Base-by-base conservation (phyloP, 2,113 vertebrate species). In the Sardina pilchardus region DNA sequence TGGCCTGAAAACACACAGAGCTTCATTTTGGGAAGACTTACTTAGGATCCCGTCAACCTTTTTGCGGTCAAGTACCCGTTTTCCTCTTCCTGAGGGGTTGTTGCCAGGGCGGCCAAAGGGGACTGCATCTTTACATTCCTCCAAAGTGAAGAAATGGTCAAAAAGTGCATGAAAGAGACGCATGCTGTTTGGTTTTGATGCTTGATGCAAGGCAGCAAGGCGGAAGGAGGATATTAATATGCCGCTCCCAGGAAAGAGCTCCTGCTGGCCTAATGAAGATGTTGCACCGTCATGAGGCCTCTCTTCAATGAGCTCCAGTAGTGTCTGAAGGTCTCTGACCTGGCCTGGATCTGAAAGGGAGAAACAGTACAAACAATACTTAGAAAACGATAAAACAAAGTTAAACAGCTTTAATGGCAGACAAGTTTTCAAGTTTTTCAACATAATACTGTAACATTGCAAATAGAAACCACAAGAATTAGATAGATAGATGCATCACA, bases 271-370 rank as follows among this genome's bases (percentile, higher is more conserved):
- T 85, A 45, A 81, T 81, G 75, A 30, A 50, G 84, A 75, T 26
- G 75, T 26, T 81, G 36, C 71, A 48, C 75, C 81, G 84, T 50
- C 84, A 81, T 45, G 39, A 81, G 5, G n/a, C 53, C 78, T 81
- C 84, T 59, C 78, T 81, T 78, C 78, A 85, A 56, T 81, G 78
- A 85, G 39, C 47, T 81, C 24, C 1, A 48, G 16, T 36, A 85
- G 84, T 50, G 43, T 85, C 84, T 81, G 71, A 85, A 81, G 45
- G 71, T 85, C 84, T 85, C 84, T 80, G 71, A 81, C 75, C 84
- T 85, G 84, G 84, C 84, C 84, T 85, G 84, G 84, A 48, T 85
- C 84, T 85, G 84, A 85, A 67, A 71, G 84, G 47, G 48, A 50
- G 80, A 85, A 85, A 85, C 56, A 44, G 78, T 50, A 81, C 47